These are phyloP conservation scores for Amphiprion ocellaris DNA, from an alignment of 2,113 vertebrate species.

Conservation along the genomic window DNA sequence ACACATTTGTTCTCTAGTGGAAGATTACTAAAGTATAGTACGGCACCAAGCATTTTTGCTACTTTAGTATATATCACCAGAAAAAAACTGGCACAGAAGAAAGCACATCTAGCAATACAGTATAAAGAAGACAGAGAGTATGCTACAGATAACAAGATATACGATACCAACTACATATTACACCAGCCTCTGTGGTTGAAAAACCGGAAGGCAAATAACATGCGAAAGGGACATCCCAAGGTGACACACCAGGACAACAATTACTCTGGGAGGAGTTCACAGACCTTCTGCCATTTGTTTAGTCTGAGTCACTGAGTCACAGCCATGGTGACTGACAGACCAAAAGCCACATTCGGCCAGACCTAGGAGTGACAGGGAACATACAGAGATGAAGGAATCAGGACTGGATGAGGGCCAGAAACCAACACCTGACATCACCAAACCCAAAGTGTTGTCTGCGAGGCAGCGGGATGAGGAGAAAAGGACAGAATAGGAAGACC, in stretches of 20 bases:
- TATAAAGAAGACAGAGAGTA: background rate
- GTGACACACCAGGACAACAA: slow-evolving; percentile 35
- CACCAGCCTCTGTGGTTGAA: background rate
- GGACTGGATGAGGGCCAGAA: slow-evolving; percentile 57
- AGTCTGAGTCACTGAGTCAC: slow-evolving; percentile 63
- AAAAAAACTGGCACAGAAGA: slow-evolving; percentile 1
- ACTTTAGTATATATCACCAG: background rate
- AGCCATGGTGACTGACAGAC: slow-evolving; percentile 51
- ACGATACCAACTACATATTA: background rate
- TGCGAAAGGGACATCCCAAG: slow-evolving; percentile 35
- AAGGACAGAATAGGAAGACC: background rate
- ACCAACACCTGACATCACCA: slow-evolving; percentile 53
- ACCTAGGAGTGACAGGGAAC: slow-evolving; percentile 45
- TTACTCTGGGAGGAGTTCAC: slow-evolving; percentile 43
- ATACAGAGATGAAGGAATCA: slow-evolving; percentile 44
- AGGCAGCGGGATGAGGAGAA: slow-evolving; percentile 6
- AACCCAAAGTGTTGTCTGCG: slow-evolving; percentile 21
- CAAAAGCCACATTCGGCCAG: slow-evolving; percentile 67
- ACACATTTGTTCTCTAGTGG: background rate
- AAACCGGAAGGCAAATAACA: slow-evolving; percentile 10
- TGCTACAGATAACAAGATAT: background rate
- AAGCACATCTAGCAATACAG: slow-evolving; percentile 3
- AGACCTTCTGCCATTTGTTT: slow-evolving; percentile 59
- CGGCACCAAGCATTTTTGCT: background rate
- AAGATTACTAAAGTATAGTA: background rate